phyloP scores from a whole-genome alignment of 30 jellyfish, hydroid and myxozoan genomes.

The Chrysaora quinquecirrha region DNA sequence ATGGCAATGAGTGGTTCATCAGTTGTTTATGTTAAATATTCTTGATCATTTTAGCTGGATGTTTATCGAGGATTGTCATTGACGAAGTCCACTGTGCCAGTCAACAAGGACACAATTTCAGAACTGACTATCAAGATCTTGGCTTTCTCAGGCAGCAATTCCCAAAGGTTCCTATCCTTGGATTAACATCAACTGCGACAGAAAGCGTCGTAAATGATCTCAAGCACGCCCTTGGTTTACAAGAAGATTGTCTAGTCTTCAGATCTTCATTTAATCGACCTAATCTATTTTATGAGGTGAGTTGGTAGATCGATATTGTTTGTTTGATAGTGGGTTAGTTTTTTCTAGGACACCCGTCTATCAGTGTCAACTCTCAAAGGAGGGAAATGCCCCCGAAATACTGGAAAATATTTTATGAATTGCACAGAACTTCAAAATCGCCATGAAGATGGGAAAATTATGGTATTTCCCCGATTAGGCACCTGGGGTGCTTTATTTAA shows the following conservation, averaged over 20 bases:
- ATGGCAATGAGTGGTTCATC: neutral
- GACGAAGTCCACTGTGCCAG: slow-evolving; percentile 98
- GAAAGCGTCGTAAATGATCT: slow-evolving; percentile 65
- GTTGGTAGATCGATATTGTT: too few relatives aligned
- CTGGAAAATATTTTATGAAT: too few relatives aligned
- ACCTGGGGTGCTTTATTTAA: too few relatives aligned
- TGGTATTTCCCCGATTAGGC: too few relatives aligned
- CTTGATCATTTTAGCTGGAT: slow-evolving; percentile 69
- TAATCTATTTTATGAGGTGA: slow-evolving; percentile 87
- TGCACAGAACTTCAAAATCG: too few relatives aligned
- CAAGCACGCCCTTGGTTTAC: slow-evolving; percentile 57
- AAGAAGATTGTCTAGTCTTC: slow-evolving; percentile 70
- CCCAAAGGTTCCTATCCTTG: slow-evolving; percentile 85
- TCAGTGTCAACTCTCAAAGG: too few relatives aligned
- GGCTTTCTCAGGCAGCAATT: slow-evolving; percentile 82
- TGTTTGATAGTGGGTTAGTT: too few relatives aligned
- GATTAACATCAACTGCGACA: slow-evolving; percentile 97
- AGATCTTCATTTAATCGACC: slow-evolving; percentile 87
- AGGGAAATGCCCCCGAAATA: too few relatives aligned
- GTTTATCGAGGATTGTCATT: slow-evolving; percentile 72
- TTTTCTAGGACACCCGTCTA: too few relatives aligned
- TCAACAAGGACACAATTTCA: slow-evolving; percentile 95
- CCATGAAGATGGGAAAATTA: too few relatives aligned
- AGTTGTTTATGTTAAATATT: too few relatives aligned
- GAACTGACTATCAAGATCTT: slow-evolving; percentile 86